These are phyloP conservation scores for Furcifer pardalis DNA, from an alignment of 2,797 vertebrate species.

Conservation along the genomic window DNA sequence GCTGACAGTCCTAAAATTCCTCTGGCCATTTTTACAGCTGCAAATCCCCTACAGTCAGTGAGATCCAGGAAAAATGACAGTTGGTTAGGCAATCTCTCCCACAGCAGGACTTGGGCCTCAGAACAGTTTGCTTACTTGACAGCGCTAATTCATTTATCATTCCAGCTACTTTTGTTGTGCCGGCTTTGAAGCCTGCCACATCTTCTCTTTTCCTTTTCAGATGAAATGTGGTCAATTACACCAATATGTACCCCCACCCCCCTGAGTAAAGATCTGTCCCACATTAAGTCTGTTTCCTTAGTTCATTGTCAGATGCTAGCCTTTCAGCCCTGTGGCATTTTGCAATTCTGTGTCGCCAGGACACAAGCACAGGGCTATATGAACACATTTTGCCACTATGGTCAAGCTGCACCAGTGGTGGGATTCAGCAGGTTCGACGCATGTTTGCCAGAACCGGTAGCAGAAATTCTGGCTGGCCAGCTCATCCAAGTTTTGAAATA, in stretches of 20 bases:
- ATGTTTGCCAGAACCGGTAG: too few relatives aligned
- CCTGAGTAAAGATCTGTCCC: constrained; percentile 60
- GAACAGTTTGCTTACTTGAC: constrained; percentile 66
- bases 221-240: constrained; percentile 69
- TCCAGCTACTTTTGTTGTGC: constrained; percentile 63
- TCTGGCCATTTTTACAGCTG: constrained; percentile 77
- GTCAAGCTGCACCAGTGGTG: too few relatives aligned
- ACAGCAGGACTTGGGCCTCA: constrained; percentile 68
- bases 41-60: constrained; percentile 69
- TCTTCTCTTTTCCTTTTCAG: constrained; percentile 66
- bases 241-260: constrained; percentile 55
- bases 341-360: constrained; percentile 31
- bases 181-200: constrained; percentile 68
- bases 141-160: constrained; percentile 73
- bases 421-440: too few relatives aligned
- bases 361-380: background rate
- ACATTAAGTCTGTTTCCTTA: constrained; percentile 57
- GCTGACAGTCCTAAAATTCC: constrained; percentile 73
- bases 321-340: constrained; percentile 33
- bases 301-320: constrained; percentile 53
- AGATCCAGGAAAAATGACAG: constrained; percentile 72
- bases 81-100: constrained; percentile 71
- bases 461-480: too few relatives aligned
- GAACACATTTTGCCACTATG: background rate
- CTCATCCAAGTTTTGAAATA: too few relatives aligned